These are phyloP conservation scores for Panthera uncia DNA, from an alignment of 2,113 vertebrate genomes.

Conservation along the genomic window DNA sequence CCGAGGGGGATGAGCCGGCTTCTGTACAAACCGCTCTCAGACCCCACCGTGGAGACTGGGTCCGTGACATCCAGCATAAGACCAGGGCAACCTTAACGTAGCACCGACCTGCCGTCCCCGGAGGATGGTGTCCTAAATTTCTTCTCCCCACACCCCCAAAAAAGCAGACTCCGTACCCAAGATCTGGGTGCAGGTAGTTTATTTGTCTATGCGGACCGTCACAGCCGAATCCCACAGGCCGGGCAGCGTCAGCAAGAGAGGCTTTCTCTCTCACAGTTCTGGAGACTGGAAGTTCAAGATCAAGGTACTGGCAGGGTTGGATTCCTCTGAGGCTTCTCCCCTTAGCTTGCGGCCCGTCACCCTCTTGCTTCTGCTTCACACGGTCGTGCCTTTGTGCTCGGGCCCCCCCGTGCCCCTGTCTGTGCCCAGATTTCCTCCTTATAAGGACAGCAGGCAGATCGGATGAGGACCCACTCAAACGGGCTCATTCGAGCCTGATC, in stretches of 20 bases:
- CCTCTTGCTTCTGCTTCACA: neutral
- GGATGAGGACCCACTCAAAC: neutral
- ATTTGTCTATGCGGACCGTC: neutral
- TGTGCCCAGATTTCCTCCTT: neutral
- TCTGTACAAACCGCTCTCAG: conserved; percentile 38
- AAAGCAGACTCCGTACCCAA: neutral
- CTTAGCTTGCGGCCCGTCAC: neutral
- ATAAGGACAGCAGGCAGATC: neutral
- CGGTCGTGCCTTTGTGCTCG: no score
- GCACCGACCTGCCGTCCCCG: neutral
- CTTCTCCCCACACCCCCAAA: neutral
- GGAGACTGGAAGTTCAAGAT: neutral
- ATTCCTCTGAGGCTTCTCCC: neutral
- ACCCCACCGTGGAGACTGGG: neutral
- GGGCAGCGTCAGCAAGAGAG: neutral
- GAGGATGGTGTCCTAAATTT: neutral
- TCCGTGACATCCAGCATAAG: neutral
- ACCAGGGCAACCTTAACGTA: neutral
- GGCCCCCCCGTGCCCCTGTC: neutral
- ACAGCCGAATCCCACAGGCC: neutral
- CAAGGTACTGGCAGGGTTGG: neutral
- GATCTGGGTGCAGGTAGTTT: neutral
- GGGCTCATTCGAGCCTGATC: neutral
- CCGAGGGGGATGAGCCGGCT: neutral
- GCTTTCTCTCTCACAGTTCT: neutral